Evolutionary conservation across 2,888 invertebrate genomes (phyloP).

Genomic region (Hypsopygia costalis): DNA sequence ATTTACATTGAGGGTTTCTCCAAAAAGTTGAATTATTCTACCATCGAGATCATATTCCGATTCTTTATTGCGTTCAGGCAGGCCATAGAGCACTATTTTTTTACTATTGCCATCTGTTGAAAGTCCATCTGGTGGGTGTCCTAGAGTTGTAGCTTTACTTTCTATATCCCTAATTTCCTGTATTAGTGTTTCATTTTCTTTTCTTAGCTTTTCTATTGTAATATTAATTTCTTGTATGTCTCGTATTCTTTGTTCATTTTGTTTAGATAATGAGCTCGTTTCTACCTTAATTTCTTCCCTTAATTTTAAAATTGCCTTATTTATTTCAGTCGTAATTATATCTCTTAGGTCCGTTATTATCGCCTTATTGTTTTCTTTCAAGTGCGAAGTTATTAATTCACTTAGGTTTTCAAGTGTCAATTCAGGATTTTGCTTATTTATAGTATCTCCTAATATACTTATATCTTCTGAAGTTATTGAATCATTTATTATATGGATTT

Average conservation of each 20-base stretch:
- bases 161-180: neutral
- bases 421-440: neutral
- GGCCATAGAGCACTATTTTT: conserved; percentile 10
- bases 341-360: too few species aligned
- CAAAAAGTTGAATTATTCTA: neutral
- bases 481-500: neutral
- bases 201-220: conserved; percentile 1
- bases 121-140: neutral
- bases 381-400: too few species aligned
- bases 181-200: conserved; percentile 1
- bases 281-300: neutral
- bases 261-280: neutral
- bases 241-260: neutral
- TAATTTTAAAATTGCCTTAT: conserved; percentile 1
- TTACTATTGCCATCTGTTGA: neutral
- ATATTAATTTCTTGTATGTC: conserved; percentile 1
- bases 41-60: neutral
- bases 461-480: neutral
- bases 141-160: neutral
- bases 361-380: too few species aligned
- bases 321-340: neutral
- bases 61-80: conserved; percentile 8
- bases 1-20: neutral
- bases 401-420: conserved; percentile 1
- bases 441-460: neutral